These are phyloP conservation scores for Portunus trituberculatus DNA, from an alignment of 1,140 invertebrate genomes.

Conservation along the genomic window DNA sequence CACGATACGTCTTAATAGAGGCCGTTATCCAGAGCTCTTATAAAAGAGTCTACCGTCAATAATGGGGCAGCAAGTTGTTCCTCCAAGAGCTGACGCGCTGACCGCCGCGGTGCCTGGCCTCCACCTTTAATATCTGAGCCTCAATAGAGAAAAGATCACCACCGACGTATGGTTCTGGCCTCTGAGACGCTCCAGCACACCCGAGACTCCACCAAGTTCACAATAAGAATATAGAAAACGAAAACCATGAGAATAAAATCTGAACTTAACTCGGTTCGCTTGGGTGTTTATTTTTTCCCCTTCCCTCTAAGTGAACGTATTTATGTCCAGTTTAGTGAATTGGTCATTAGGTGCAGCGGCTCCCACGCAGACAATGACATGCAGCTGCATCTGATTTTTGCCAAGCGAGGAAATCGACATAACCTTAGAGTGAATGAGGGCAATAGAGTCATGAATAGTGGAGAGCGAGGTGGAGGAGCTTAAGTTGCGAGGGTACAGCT, in stretches of 20 bases:
- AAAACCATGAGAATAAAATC: constrained; percentile 14
- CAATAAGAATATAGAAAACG: constrained; percentile 10
- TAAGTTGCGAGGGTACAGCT: not conserved
- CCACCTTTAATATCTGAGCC: not conserved
- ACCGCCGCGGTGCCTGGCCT: not conserved
- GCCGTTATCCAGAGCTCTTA: constrained; percentile 55
- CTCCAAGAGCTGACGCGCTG: constrained; percentile 37
- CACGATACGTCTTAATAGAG: constrained; percentile 71
- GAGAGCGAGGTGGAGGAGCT: not conserved
- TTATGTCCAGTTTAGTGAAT: constrained; percentile 22
- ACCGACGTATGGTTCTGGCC: not conserved
- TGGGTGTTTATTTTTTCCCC: not conserved
- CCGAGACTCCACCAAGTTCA: not conserved
- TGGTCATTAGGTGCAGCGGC: constrained; percentile 17
- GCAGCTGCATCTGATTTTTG: not conserved
- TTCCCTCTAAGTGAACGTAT: not conserved
- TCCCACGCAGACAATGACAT: not conserved
- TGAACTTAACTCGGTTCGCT: not conserved
- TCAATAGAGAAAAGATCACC: constrained; percentile 13
- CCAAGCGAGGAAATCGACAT: not conserved
- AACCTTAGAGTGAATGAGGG: not conserved
- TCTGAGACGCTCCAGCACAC: not conserved
- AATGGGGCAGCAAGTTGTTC: constrained; percentile 44
- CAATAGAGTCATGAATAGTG: constrained; percentile 7
- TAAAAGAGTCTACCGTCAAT: constrained; percentile 33